phyloP scores from a whole-genome alignment of 2,113 vertebrate species.

The Lathamus discolor region DNA sequence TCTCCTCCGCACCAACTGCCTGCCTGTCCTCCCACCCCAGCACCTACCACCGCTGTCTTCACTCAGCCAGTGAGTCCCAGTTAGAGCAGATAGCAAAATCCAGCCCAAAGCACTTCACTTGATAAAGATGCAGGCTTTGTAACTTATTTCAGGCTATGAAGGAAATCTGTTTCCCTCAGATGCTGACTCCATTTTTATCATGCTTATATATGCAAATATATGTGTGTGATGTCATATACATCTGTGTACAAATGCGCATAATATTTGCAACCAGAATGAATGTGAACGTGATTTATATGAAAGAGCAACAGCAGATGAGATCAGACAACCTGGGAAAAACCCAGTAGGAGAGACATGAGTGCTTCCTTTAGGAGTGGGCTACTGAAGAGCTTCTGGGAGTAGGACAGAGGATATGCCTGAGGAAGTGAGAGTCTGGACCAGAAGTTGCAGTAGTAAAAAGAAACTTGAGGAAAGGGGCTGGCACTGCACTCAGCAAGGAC shows the following conservation, averaged over 20 bases:
- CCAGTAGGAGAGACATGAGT: not conserved
- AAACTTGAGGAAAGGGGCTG: not conserved
- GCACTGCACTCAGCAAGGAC: not conserved
- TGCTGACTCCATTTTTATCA: not conserved
- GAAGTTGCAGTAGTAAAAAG: not conserved
- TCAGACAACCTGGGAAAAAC: not conserved
- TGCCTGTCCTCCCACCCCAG: not conserved
- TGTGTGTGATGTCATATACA: not conserved
- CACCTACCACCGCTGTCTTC: not conserved
- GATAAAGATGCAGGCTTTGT: not conserved
- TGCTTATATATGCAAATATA: not conserved
- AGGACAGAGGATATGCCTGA: not conserved
- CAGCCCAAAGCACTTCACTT: not conserved
- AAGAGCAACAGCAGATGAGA: not conserved
- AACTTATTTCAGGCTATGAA: not conserved
- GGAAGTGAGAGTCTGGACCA: not conserved
- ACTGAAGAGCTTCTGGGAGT: not conserved
- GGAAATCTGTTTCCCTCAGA: conserved; percentile 11
- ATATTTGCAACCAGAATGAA: not conserved
- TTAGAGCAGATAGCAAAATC: not conserved
- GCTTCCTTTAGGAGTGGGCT: not conserved
- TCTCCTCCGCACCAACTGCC: not conserved
- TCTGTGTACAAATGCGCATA: not conserved
- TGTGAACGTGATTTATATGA: not conserved
- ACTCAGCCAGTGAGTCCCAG: not conserved